A percentile compares a stretch with the other conserved stretches of the same genome.
These are phyloP conservation scores for Amphiprion clarkii DNA, from an alignment of 2,797 vertebrate species.

Conservation along the genomic window DNA sequence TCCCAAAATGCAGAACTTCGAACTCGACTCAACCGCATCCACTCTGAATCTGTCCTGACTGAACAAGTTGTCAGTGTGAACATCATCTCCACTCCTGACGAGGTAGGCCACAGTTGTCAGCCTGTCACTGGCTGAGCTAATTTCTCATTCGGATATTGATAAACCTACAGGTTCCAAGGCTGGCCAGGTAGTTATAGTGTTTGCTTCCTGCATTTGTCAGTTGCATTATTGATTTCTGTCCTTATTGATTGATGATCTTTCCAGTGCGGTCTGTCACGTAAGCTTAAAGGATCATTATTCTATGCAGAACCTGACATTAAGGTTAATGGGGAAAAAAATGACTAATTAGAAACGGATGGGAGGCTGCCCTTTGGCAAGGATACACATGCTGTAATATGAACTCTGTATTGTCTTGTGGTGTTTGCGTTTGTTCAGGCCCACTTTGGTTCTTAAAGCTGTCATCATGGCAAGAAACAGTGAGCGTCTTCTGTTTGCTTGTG, in stretches of 20 bases:
- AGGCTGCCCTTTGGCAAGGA: constrained; percentile 51
- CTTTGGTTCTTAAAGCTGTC: constrained; percentile 44
- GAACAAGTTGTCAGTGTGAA: constrained; percentile 99
- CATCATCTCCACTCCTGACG: constrained; percentile 97
- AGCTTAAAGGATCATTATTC: constrained; percentile 63
- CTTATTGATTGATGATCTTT: constrained; percentile 62
- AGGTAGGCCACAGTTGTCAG: constrained; percentile 86
- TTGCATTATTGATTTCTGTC: constrained; percentile 67
- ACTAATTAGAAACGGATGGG: constrained; percentile 67
- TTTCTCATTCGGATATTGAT: constrained; percentile 49
- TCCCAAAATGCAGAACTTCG: constrained; percentile 98
- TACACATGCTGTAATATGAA: constrained; percentile 48
- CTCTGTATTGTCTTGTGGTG: constrained; percentile 39
- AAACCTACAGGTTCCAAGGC: constrained; percentile 36
- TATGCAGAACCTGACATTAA: constrained; percentile 62
- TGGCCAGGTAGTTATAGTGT: constrained; percentile 32
- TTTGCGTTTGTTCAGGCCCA: constrained; percentile 39
- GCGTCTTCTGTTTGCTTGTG: constrained; percentile 62
- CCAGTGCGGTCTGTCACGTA: constrained; percentile 47
- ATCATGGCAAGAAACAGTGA: constrained; percentile 33
- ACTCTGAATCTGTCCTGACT: constrained; percentile 96
- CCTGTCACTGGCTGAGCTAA: constrained; percentile 39
- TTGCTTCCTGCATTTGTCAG: constrained; percentile 61
- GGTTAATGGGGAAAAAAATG: constrained; percentile 71
- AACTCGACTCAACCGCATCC: constrained; percentile 97